Evolutionary conservation across 1,140 invertebrate species (phyloP), one percentile per base, ranked within the genome.

Genomic region (Leptinotarsa texana): DNA sequence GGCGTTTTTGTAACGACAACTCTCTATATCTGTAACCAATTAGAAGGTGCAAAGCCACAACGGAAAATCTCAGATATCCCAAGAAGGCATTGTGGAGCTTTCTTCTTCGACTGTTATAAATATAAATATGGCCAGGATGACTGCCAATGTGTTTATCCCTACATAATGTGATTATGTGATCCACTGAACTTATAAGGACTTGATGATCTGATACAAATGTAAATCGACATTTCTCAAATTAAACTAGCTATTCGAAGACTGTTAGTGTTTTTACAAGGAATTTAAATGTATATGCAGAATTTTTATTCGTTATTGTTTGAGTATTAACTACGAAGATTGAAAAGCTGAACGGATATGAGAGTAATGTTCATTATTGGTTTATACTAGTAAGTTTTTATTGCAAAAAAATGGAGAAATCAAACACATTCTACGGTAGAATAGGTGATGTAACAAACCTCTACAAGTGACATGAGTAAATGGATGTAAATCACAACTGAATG

Each of bases 1-100:
- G 69, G 69, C 69, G 69, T 70, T 70, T 57, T 70, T 70, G 69
- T 24, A 67, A 67, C 65, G 65, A 33, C 65, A 24, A 67, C 17
- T 67, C 24, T 67, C 65, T 67, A 42, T 70, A 70, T 70, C 69
- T 49, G 69, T 70, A 57, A 70, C 69, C 69, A 70, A 70, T 70
- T 70, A 70, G 69, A 70, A 22, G 69, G 49, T 51, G 47, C 69
- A 70, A 70, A 70, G 18, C 69, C 69, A 70, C 27, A 70, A 48
- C 69, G 69, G 69, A 70, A 70, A 70, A 70, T 70, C 69, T 51
- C 22, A 49, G 47, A 13, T 24, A 21, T 57, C 42, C 69, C 17
- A 57, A 70, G 47, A 70, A 70, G 42, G 69, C 47, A 22, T 57
- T 51, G 18, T 51, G 33, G n/a, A 15, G 69, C 69, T 22, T 57